A percentile compares a stretch with the other conserved stretches of the same genome.
Conservation (phyloP, 2,888 invertebrate genomes). For the Ramazzottius varieornatus region DNA sequence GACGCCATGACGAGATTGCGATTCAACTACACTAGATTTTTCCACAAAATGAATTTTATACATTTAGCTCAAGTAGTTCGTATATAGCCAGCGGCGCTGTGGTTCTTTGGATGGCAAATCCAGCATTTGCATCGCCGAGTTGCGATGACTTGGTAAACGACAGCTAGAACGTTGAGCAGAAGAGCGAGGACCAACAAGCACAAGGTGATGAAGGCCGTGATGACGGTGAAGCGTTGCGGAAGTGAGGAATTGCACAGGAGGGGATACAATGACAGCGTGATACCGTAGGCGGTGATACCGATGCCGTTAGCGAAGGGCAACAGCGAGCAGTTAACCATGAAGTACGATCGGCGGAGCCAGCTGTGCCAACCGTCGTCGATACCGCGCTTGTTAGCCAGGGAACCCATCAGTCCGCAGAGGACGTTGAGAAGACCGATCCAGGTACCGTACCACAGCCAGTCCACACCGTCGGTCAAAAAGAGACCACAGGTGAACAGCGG, state of each 20-base stretch:
- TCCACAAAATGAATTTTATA: too few relatives aligned
- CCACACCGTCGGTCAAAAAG: not conserved
- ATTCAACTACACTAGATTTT: too few relatives aligned
- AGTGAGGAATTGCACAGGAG: not conserved
- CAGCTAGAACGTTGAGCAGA: not conserved
- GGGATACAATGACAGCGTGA: not conserved
- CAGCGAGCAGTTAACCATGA: not conserved
- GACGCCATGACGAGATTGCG: too few relatives aligned
- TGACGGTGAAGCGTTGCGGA: not conserved
- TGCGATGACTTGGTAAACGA: not conserved
- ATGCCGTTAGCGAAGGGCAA: slow-evolving; percentile 1
- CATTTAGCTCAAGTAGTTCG: not conserved
- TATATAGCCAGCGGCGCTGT: not conserved
- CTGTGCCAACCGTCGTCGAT: not conserved
- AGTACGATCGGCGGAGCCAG: not conserved
- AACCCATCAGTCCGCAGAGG: not conserved
- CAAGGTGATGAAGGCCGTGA: not conserved
- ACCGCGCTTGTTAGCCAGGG: not conserved
- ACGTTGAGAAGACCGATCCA: not conserved
- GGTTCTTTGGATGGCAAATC: not conserved
- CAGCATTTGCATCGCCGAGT: not conserved
- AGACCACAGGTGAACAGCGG: not conserved
- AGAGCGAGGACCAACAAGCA: not conserved
- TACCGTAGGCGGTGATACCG: not conserved
- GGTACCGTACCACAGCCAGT: not conserved